Percentiles rank a stretch among this genome's conserved stretches.
phyloP scores from a whole-genome alignment of 2,113 vertebrate genomes.

The Megaptera novaeangliae region DNA sequence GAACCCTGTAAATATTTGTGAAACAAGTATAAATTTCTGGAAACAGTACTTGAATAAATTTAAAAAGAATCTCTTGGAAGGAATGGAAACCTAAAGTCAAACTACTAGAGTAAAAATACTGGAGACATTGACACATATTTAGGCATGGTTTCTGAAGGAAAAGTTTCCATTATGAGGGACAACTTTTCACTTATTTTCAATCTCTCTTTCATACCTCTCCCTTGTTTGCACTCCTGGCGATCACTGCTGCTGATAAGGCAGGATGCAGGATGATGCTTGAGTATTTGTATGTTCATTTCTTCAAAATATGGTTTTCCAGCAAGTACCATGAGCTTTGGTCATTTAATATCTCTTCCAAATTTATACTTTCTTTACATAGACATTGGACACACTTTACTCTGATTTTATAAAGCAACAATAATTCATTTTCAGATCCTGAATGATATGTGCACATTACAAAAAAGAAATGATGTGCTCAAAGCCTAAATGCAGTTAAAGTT shows the following conservation, averaged over 20 bases:
- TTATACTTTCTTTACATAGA: not conserved
- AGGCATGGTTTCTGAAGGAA: not conserved
- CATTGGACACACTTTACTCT: not conserved
- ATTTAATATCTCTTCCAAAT: not conserved
- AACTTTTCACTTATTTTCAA: not conserved
- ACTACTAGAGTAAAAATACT: not conserved
- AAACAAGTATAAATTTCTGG: not conserved
- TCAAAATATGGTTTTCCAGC: not conserved
- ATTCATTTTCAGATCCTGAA: not conserved
- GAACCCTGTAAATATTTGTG: not conserved
- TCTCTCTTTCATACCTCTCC: not conserved
- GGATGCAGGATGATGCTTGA: not conserved
- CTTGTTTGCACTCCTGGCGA: not conserved
- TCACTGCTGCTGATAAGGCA: not conserved
- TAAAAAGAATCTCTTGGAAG: not conserved
- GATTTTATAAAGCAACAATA: not conserved
- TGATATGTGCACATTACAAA: not conserved
- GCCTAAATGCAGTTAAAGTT: not conserved
- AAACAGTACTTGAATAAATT: not conserved
- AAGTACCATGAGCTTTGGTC: not conserved
- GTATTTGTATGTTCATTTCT: not conserved
- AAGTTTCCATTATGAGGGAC: not conserved
- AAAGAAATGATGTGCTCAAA: not conserved
- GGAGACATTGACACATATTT: not conserved
- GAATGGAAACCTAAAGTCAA: not conserved